Percentiles rank a stretch among this genome's conserved stretches.
phyloP scores from a whole-genome alignment of 1,140 invertebrate genomes.

The Scaptomyza pallida region DNA sequence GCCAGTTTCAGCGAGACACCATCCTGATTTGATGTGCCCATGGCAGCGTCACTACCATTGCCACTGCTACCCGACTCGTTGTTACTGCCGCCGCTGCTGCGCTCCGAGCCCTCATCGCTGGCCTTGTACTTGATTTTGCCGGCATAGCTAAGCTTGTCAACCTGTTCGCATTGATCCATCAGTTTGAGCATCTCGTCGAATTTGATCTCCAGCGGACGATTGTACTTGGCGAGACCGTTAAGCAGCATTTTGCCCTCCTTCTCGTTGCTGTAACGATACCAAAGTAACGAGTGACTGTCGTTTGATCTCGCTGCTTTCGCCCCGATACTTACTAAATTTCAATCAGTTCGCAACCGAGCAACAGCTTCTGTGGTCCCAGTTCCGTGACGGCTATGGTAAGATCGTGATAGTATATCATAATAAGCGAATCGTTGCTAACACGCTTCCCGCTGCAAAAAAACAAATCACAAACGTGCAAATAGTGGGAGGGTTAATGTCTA shows the following conservation, averaged over 20 bases:
- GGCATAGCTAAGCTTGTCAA: slow-evolving; percentile 84
- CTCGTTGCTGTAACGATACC: slow-evolving; percentile 86
- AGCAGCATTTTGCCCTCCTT: slow-evolving; percentile 87
- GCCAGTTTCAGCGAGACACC: slow-evolving; percentile 63
- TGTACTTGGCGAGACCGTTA: slow-evolving; percentile 85
- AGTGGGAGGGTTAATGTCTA: background rate
- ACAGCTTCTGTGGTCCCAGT: slow-evolving; percentile 87
- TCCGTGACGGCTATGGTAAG: slow-evolving; percentile 92
- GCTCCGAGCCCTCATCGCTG: slow-evolving; percentile 28
- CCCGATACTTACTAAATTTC: slow-evolving; percentile 91
- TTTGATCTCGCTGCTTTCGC: background rate
- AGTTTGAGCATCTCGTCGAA: slow-evolving; percentile 90
- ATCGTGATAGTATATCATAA: slow-evolving; percentile 91
- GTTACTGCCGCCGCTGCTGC: slow-evolving; percentile 7
- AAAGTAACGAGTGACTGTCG: background rate
- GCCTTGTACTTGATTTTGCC: slow-evolving; percentile 57
- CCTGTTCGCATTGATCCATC: slow-evolving; percentile 90
- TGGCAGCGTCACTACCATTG: slow-evolving; percentile 44
- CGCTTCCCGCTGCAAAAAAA: slow-evolving; percentile 86
- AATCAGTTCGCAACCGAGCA: slow-evolving; percentile 91
- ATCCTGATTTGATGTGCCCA: slow-evolving; percentile 24
- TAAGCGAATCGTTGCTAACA: slow-evolving; percentile 86
- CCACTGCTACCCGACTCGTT: slow-evolving; percentile 11
- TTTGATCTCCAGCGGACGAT: slow-evolving; percentile 86
- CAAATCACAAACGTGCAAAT: too few relatives aligned